Evolutionary conservation across 2,797 vertebrate genomes (phyloP), one percentile per base, ranked within the genome.

Genomic region (Taenioides sp.): DNA sequence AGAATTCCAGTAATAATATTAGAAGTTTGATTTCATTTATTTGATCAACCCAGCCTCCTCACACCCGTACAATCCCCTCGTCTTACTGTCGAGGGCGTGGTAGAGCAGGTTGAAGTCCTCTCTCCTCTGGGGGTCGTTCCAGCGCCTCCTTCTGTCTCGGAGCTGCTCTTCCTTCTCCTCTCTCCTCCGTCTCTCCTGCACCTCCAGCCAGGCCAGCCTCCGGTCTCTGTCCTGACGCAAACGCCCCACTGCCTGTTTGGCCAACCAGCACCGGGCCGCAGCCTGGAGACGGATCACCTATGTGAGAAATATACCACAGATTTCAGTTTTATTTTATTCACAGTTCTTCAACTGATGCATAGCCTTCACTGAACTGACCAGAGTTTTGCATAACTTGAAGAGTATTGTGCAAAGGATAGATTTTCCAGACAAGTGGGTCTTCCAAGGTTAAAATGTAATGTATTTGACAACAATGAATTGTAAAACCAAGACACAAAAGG

Each of bases 31-130:
- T 52, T 20, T n/a, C 6, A n/a, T 52, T 20, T 22, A 9, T 55
- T 55, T 22, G 11, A 23, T n/a, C 2, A 23, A 12, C 3, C 2
- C 10, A 52, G 25, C n/a, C 7, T 37, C 11, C 65, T 74, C 31
- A 78, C 54, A 69, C 31, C 55, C 54, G 62, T 0, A 0, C 27
- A 5, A 20, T 18, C 27, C 22, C 12, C 14, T 7, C 43, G 27
- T 83, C 96, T 85, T 94, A 98, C 98, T 84, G 88, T 97, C 93
- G 62, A 99, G 84, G n/a, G 94, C 95, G 70, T 93, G 92, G 89
- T 93, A 97, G 54, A 96, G 92, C 71, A 98, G 91, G 58, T 94
- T 93, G 83, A 99, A 96, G 84, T 99, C 97, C 78, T 95, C 94
- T 69, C 84, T 94, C 64, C 81, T 95, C 90, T 91, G 89, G 0